Conservation (phyloP, 2,888 invertebrate genomes). For the Chrysina gloriosa region DNA sequence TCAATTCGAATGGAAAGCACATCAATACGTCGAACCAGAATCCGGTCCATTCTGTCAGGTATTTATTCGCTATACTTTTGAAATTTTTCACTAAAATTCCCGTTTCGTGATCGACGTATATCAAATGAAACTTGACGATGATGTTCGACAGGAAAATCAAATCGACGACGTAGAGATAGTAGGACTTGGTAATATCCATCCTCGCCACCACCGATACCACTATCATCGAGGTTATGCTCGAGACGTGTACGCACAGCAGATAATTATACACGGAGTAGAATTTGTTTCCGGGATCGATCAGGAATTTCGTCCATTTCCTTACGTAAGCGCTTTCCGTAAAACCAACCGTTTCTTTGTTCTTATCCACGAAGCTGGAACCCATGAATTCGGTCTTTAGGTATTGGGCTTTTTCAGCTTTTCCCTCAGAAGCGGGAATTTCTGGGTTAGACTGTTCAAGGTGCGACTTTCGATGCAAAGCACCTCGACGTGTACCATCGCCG, state of each 20-base stretch:
- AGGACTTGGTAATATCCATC: neutral
- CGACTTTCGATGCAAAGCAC: conserved; percentile 40
- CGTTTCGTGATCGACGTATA: conserved; percentile 39
- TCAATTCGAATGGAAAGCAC: conserved; percentile 24
- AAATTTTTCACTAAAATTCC: conserved; percentile 27
- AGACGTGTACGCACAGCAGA: conserved; percentile 22
- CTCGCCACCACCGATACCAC: conserved; percentile 16
- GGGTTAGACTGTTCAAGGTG: neutral
- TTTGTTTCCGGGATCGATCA: conserved; percentile 30
- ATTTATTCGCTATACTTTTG: conserved; percentile 27
- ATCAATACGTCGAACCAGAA: conserved; percentile 35
- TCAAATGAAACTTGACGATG: conserved; percentile 14
- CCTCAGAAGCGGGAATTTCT: conserved; percentile 21
- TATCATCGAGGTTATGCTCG: conserved; percentile 26
- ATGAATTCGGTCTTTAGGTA: conserved; percentile 33
- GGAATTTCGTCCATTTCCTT: conserved; percentile 24
- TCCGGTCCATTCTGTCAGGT: conserved; percentile 23
- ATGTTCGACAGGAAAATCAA: conserved; percentile 31
- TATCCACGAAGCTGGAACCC: neutral
- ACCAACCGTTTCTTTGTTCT: neutral
- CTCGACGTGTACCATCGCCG: conserved; percentile 44
- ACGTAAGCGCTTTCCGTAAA: neutral
- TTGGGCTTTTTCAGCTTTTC: conserved; percentile 22
- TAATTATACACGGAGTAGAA: conserved; percentile 28
- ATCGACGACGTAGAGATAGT: conserved; percentile 34